Conservation (phyloP, 2,113 vertebrate genomes). For the Baryphthengus martii region DNA sequence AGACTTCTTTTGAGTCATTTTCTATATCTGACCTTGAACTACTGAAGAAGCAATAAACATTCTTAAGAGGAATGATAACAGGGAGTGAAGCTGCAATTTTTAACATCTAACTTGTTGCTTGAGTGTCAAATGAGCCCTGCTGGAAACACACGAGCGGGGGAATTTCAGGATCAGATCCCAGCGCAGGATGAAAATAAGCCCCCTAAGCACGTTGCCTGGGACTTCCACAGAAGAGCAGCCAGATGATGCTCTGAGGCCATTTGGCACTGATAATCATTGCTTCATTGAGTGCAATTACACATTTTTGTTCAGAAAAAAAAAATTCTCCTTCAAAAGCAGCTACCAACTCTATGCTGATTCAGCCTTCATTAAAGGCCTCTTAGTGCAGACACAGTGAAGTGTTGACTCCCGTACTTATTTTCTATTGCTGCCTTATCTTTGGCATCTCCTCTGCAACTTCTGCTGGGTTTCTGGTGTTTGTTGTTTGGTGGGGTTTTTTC, state of each 20-base stretch:
- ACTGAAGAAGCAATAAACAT: not conserved
- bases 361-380: slow-evolving; percentile 43
- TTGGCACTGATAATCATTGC: not conserved
- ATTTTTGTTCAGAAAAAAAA: not conserved
- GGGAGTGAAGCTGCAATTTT: not conserved
- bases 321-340: slow-evolving; percentile 23
- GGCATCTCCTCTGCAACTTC: slow-evolving; percentile 44
- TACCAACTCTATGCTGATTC: slow-evolving; percentile 14
- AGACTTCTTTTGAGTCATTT: not conserved
- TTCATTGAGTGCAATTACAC: not conserved
- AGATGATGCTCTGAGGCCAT: not conserved
- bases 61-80: not conserved
- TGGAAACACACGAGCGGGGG: fast-evolving
- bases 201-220: not conserved
- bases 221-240: not conserved
- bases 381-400: not conserved
- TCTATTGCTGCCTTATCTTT: slow-evolving; percentile 47
- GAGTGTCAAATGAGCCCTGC: not conserved
- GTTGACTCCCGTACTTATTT: slow-evolving; percentile 31
- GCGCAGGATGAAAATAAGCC: not conserved
- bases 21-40: not conserved
- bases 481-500: not conserved
- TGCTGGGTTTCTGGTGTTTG: not conserved
- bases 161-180: not conserved
- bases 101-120: not conserved